A percentile compares a stretch with the other conserved stretches of the same genome.
Evolutionary conservation across 1,140 invertebrate genomes (phyloP).

Genomic region (Hyposmocoma kahamanoa): DNA sequence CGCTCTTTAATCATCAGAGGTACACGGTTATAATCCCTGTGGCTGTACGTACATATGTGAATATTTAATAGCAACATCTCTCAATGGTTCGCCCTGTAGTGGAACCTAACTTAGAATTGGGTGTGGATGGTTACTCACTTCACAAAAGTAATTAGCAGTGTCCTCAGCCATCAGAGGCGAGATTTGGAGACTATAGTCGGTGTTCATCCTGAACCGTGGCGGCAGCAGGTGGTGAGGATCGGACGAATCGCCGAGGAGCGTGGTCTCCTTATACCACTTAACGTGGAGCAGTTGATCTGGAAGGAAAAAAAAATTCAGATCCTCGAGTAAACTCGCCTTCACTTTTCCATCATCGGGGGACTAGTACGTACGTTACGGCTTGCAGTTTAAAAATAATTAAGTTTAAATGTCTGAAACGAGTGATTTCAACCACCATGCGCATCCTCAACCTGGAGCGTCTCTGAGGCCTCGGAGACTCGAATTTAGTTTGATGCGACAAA

Average conservation of each 20-base stretch:
- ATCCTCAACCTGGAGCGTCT: too few species aligned
- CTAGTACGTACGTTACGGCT: background rate
- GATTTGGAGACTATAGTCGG: slow-evolving; percentile 83
- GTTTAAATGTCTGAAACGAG: background rate
- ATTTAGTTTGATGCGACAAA: background rate
- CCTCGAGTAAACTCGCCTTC: background rate
- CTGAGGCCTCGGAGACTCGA: background rate
- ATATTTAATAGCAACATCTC: too few species aligned
- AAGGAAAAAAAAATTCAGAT: slow-evolving; percentile 15
- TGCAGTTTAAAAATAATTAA: background rate
- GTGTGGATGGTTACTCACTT: slow-evolving; percentile 29
- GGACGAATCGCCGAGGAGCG: slow-evolving; percentile 77
- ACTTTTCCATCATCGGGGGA: background rate
- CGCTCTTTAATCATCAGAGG: too few species aligned
- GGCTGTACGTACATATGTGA: too few species aligned
- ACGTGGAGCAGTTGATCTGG: slow-evolving; percentile 40
- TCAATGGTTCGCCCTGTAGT: too few species aligned
- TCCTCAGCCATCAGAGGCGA: slow-evolving; percentile 76
- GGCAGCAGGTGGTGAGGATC: slow-evolving; percentile 47
- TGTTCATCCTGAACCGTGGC: slow-evolving; percentile 76
- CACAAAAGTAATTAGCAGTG: slow-evolving; percentile 84
- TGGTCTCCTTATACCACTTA: slow-evolving; percentile 72
- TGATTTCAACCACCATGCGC: too few species aligned
- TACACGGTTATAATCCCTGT: too few species aligned
- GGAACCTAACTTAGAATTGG: too few species aligned